These are phyloP conservation scores for Tachysurus fulvidraco DNA, from an alignment of 2,113 vertebrate genomes.

Conservation along the genomic window DNA sequence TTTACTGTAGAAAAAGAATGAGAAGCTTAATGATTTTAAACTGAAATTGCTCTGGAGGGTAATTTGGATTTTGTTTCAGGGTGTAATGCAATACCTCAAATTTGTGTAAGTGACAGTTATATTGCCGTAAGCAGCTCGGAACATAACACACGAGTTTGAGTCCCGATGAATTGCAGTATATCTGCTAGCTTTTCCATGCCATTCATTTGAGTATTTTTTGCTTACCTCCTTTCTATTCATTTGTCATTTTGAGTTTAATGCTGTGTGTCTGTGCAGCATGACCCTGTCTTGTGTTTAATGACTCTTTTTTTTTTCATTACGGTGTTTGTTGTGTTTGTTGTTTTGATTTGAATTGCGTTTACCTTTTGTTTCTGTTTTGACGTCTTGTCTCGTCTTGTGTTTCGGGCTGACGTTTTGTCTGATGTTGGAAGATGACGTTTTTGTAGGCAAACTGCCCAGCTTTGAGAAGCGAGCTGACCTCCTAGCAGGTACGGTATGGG, in stretches of 20 bases:
- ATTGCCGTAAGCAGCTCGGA: background rate
- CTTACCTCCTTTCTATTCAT: slow-evolving; percentile 8
- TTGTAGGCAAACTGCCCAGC: slow-evolving; percentile 86
- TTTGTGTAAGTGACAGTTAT: background rate
- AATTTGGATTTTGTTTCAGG: background rate
- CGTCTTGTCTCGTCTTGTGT: slow-evolving; percentile 70
- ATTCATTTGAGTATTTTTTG: slow-evolving; percentile 25
- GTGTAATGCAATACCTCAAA: background rate
- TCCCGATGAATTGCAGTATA: background rate
- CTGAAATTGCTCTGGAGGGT: background rate
- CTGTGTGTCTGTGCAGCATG: slow-evolving; percentile 30
- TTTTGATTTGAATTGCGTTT: slow-evolving; percentile 56
- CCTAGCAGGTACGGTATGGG: slow-evolving; percentile 82
- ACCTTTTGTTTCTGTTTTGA: slow-evolving; percentile 63
- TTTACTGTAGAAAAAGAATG: background rate
- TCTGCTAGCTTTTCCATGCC: slow-evolving; percentile 12
- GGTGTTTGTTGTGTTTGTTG: slow-evolving; percentile 54
- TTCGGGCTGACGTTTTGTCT: slow-evolving; percentile 72
- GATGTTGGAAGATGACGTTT: slow-evolving; percentile 87
- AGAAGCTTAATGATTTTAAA: background rate
- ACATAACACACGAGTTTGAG: background rate
- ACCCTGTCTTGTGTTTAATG: slow-evolving; percentile 35
- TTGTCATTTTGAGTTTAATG: slow-evolving; percentile 20
- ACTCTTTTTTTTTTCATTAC: slow-evolving; percentile 34
- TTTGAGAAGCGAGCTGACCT: slow-evolving; percentile 87